Evolutionary conservation across 2,888 invertebrate species (phyloP).

Genomic region (Apotomis turbidana): DNA sequence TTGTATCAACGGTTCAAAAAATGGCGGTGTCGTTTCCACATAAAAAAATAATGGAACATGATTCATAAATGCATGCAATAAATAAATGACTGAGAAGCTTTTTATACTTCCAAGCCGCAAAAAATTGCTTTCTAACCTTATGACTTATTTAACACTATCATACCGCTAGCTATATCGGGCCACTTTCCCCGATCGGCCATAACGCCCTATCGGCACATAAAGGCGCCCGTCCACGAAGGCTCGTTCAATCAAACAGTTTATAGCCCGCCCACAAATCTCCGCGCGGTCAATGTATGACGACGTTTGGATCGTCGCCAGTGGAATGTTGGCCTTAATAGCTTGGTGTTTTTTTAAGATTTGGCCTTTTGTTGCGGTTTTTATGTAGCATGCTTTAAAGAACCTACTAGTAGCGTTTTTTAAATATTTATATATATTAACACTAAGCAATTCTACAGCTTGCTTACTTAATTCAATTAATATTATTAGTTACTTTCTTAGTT

Average conservation of each 20-base stretch:
- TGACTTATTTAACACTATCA: background rate
- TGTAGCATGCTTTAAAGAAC: background rate
- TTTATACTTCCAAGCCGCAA: background rate
- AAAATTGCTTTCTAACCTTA: background rate
- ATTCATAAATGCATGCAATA: too few species aligned
- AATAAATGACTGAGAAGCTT: background rate
- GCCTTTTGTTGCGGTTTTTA: background rate
- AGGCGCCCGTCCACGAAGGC: constrained; percentile 6
- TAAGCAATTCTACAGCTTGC: too few species aligned
- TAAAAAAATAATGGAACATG: too few species aligned
- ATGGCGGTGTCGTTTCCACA: too few species aligned
- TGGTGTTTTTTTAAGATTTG: background rate
- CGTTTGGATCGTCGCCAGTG: constrained; percentile 29
- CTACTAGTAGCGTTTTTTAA: too few species aligned
- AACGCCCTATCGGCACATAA: constrained; percentile 7
- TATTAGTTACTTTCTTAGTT: too few species aligned
- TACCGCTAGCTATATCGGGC: background rate
- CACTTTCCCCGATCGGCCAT: background rate
- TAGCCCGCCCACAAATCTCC: constrained; percentile 16
- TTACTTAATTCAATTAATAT: too few species aligned
- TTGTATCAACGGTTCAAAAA: too few species aligned
- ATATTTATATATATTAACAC: too few species aligned
- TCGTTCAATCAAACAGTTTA: constrained; percentile 25
- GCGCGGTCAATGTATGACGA: constrained; percentile 11
- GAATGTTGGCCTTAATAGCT: constrained; percentile 31